Base-by-base conservation (phyloP, 1,140 invertebrate genomes). In the Artemia franciscana region DNA sequence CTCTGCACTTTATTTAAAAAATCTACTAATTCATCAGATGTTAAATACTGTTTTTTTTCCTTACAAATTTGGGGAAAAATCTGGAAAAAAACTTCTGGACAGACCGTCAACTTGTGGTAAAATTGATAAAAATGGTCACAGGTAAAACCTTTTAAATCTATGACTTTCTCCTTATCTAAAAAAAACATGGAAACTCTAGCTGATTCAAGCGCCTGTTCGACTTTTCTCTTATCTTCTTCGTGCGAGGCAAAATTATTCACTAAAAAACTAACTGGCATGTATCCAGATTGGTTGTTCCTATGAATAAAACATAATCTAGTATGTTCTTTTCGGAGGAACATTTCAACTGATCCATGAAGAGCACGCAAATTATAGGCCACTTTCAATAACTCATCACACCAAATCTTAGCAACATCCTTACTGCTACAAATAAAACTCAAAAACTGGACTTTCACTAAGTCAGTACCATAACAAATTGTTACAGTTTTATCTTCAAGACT, bases 1-100 rank as follows among this genome's bases (percentile, higher is more conserved):
- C 94, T 76, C 72, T 98, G 93, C n/a, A 88, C 85, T 68, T 87
- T 82, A 74, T 97, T 97, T n/a, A 98, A 75, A 73, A 97, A 97
- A 57, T 94, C 84, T 24, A 93, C 87, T 67, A 98, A 80, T 72
- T 95, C 88, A 30, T 85, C 79, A 4, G 84, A 84, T 18, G 86
- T 86, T 81, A 93, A 85, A 62, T 88, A 76, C 69, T 83, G 84
- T 67, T 83, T 81, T 69, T 88, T 85, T 57, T 74, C 75, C 67
- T 75, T 67, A 28, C 76, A 87, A 84, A 90, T 74, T 67, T 82
- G 79, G 68, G 90, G 85, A 72, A 91, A 92, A 56, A 92, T 82
- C 71, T 85, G 85, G 70, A n/a, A n/a, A n/a, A 93, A 88, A 7
- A 95, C 84, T 72, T 97, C 91, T 5, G 79, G 79, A 58, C 91